Conservation (phyloP, 2,113 vertebrate genomes). For the Pelvicachromis taeniatus region DNA sequence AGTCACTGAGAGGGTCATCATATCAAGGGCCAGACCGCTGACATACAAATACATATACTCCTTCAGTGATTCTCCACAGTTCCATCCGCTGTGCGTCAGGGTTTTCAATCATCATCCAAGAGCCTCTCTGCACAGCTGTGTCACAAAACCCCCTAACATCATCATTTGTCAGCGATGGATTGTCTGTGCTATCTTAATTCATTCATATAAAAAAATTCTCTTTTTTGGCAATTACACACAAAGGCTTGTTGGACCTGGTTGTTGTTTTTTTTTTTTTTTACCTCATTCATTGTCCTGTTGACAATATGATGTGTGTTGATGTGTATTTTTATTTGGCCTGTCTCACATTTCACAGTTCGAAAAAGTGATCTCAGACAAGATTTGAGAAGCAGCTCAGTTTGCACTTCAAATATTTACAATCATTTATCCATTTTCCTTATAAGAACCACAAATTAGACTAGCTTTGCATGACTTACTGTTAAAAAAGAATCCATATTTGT, state of each 20-base stretch:
- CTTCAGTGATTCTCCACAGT: conserved; percentile 4
- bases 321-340: background rate
- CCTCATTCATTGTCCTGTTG: background rate
- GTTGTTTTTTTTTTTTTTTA: background rate
- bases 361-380: background rate
- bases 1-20: conserved; percentile 43
- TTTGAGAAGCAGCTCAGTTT: background rate
- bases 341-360: background rate
- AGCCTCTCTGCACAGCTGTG: conserved; percentile 15
- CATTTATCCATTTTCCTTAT: accelerated
- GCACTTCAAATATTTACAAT: background rate
- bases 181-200: background rate
- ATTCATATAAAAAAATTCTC: background rate
- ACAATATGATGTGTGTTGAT: background rate
- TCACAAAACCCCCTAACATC: conserved; percentile 11
- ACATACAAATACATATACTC: conserved; percentile 7
- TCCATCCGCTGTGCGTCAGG: conserved; percentile 30
- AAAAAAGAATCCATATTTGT: background rate
- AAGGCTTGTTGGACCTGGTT: background rate
- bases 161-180: background rate
- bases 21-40: conserved; percentile 32
- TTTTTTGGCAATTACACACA: background rate
- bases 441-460: background rate
- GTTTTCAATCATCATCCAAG: conserved; percentile 13
- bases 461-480: background rate